Percentiles rank a stretch among this genome's conserved stretches.
Evolutionary conservation across 2,797 vertebrate species (phyloP).

Genomic region (Melanotaenia trifasciata): DNA sequence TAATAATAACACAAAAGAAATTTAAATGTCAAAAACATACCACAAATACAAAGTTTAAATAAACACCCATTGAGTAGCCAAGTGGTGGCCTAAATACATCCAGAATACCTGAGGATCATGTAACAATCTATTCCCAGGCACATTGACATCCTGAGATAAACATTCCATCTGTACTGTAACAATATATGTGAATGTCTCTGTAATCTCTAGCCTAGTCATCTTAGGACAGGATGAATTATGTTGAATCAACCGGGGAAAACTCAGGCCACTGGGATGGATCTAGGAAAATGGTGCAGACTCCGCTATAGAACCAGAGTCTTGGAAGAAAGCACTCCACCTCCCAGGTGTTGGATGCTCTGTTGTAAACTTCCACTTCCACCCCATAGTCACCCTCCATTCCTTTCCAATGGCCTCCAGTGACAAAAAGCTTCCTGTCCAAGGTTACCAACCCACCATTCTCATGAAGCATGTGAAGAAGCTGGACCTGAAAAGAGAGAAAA

Average conservation of each 20-base stretch:
- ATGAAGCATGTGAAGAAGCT: conserved; percentile 94
- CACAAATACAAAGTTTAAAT: conserved; percentile 53
- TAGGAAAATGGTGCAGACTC: conserved; percentile 90
- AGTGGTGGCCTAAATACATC: conserved; percentile 26
- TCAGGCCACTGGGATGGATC: conserved; percentile 90
- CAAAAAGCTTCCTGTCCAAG: conserved; percentile 85
- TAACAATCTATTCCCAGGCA: conserved; percentile 58
- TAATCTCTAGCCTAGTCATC: conserved; percentile 12
- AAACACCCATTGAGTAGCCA: conserved; percentile 37
- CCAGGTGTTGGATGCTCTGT: conserved; percentile 87
- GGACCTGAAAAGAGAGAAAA: conserved; percentile 82
- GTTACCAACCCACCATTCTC: conserved; percentile 93
- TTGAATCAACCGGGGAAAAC: conserved; percentile 75
- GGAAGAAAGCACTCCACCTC: conserved; percentile 88
- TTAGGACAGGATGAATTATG: conserved; percentile 40
- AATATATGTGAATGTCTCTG: conserved; percentile 20
- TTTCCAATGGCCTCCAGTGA: conserved; percentile 96
- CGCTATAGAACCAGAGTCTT: conserved; percentile 94
- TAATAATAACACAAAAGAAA: conserved; percentile 32
- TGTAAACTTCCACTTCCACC: conserved; percentile 95
- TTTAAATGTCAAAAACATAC: conserved; percentile 45
- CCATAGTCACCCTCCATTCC: conserved; percentile 95
- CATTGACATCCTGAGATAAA: conserved; percentile 44
- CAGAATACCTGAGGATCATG: conserved; percentile 55
- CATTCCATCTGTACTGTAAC: conserved; percentile 32